Base-by-base conservation (phyloP, 2,113 vertebrate genomes). In the Ailuropoda melanoleuca region DNA sequence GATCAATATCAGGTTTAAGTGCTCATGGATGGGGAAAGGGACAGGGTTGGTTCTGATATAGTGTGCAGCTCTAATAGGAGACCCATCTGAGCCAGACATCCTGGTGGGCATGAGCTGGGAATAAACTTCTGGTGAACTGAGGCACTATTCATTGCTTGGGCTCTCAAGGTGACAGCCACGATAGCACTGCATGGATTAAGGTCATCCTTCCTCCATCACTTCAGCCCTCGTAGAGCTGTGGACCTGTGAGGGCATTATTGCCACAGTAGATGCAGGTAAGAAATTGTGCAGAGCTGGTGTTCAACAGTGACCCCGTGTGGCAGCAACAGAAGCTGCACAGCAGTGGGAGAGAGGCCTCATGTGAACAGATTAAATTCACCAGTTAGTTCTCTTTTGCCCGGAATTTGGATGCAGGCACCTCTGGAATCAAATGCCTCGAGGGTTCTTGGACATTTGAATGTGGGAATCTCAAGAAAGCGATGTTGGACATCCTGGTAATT, bases 1-100 rank as follows among this genome's bases (percentile, higher is more conserved):
- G 62, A 43, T 68, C 39, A 58, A 4, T 70, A 58, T 39, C 6
- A 60, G 31, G 37, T 87, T 85, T 48, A 56, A 77, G 18, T 10
- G 12, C 21, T 31, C 55, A 53, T 5, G 46, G 39, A n/a, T 8
- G 2, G 55, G 0, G 46, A 48, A 37, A 82, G 31, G 13, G 17
- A 10, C 48, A 31, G n/a, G 37, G 31, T 26, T 74, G 74, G 55
- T 29, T 53, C 75, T 53, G 85, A 34, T 55, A 14, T 46, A 48
- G 10, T 4, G 50, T 10, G 4, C 23, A 62, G 66, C 3, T 17
- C 0, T 68, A 34, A 24, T 1, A 4, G 15, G 83, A 84, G 37
- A 5, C 43, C 37, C 48, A 37, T 43, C 39, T 18, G 23, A 75
- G 56, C 26, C 37, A 24, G 15, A 24, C n/a, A 29, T 8, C 18